Percentiles rank a stretch among this genome's conserved stretches.
These are phyloP conservation scores for Brachycybe producta DNA, from an alignment of 2,888 invertebrate genomes.

Conservation along the genomic window DNA sequence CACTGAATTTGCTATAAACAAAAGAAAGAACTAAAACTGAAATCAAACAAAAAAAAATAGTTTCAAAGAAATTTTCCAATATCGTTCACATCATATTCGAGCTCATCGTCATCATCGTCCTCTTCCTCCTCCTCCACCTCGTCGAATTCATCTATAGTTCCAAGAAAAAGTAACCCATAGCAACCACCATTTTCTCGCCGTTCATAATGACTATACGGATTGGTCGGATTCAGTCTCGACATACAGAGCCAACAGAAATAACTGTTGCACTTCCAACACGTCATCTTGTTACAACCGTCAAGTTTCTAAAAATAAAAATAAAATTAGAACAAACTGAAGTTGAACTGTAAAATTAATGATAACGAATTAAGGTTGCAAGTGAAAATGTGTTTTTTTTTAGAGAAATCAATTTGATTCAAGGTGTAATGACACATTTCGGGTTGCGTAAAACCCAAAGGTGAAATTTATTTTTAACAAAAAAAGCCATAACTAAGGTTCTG, in stretches of 20 bases:
- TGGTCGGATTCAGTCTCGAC: conserved; percentile 34
- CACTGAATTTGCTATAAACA: too few relatives aligned
- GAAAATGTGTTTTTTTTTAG: too few relatives aligned
- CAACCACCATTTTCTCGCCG: conserved; percentile 36
- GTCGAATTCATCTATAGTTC: conserved; percentile 26
- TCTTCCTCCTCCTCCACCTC: conserved; percentile 30
- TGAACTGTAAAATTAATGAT: conserved; percentile 13
- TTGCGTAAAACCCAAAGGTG: too few relatives aligned
- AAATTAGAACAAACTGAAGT: conserved; percentile 19
- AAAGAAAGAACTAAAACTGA: too few relatives aligned
- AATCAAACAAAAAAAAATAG: too few relatives aligned
- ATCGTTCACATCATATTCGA: conserved; percentile 17
- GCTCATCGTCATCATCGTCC: conserved; percentile 16
- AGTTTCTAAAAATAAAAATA: conserved; percentile 39
- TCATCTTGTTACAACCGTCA: conserved; percentile 56
- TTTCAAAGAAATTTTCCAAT: conserved; percentile 14
- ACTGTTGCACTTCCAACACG: conserved; percentile 46
- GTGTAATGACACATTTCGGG: too few relatives aligned
- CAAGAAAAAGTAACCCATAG: conserved; percentile 41
- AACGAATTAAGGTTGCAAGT: too few relatives aligned
- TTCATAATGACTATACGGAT: conserved; percentile 47
- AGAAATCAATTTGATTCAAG: too few relatives aligned
- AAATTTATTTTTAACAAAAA: too few relatives aligned
- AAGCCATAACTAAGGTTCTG: too few relatives aligned
- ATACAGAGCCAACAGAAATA: conserved; percentile 52